Base-by-base conservation (phyloP, 2,797 vertebrate genomes). In the Silurus aristotelis region DNA sequence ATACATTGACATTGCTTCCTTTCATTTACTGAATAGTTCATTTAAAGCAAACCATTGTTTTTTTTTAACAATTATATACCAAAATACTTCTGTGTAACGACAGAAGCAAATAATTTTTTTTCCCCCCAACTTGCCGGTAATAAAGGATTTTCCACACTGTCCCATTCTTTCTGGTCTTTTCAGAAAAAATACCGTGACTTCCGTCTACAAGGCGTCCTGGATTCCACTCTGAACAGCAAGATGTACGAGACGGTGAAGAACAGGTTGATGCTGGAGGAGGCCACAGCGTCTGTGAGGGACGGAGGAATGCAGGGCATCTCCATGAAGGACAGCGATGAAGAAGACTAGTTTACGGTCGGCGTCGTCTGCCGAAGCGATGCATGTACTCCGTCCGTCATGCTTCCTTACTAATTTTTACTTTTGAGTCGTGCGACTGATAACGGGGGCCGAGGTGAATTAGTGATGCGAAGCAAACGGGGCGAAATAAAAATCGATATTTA, bases 181-280 rank as follows among this genome's bases (percentile, higher is more conserved):
- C 83, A 99, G 98, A 99, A 99, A 97, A 98, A 96, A 22, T 99
- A 99, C 90, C 96, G 98, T 27, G 98, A 99, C 94, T 99, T 99
- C 93, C 96, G 98, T 89, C 97, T 99, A 89, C 98, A 99, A 95
- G 98, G 98, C 0, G 98, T 99, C 55, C 94, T 98, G 93, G 98
- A 99, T 95, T 99, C 98, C 48, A 99, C 98, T 25, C 91, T 99
- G 86, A 99, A 99, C 95, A 99, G 96, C 93, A 99, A 99, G 95
- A 99, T 98, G 93, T 99, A 99, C 0, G 98, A 99, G 84, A 99
- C 97, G 0, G 96, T 99, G 91, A 96, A 98, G 87, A 99, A 97
- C 94, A 95, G 98, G 2, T 96, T 99, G 91, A 98, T 97, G 0
- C 94, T 99, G 84, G 98, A 99, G 89, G 98, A 99, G 93, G 97